Evolutionary conservation across 2,888 invertebrate species (phyloP).

Genomic region (Nemapogon koenigi): DNA sequence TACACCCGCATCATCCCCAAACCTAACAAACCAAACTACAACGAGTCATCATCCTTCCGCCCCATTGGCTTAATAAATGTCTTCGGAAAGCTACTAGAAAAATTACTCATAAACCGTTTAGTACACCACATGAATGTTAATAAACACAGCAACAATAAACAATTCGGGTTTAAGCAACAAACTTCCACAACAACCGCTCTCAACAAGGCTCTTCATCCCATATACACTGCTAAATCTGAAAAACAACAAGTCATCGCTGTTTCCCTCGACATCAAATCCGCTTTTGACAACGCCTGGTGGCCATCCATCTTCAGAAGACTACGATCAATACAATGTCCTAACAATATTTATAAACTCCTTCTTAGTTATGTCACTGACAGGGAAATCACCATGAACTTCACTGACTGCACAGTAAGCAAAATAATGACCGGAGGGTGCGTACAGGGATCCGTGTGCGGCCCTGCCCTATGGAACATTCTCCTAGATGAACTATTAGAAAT

Average conservation of each 20-base stretch:
- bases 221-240: neutral
- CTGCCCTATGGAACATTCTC: neutral
- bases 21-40: constrained; percentile 15
- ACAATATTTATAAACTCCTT: neutral
- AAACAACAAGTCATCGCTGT: neutral
- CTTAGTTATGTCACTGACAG: neutral
- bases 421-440: neutral
- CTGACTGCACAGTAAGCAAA: neutral
- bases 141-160: neutral
- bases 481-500: neutral
- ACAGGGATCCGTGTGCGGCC: constrained; percentile 1
- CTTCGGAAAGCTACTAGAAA: constrained; percentile 18
- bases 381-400: neutral
- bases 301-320: neutral
- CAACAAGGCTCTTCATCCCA: neutral
- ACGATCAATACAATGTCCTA: neutral
- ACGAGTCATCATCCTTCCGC: constrained; percentile 14
- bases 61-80: constrained; percentile 20
- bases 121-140: constrained; percentile 2
- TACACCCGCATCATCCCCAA: constrained; percentile 21
- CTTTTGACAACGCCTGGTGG: constrained; percentile 3
- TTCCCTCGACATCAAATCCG: neutral
- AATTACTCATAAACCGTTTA: constrained; percentile 11
- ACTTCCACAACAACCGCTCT: constrained; percentile 14
- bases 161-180: constrained; percentile 18